Evolutionary conservation across 92 coral and sea anemone species (phyloP), one percentile per base, ranked within the genome.

Genomic region (Paragorgia papillata): DNA sequence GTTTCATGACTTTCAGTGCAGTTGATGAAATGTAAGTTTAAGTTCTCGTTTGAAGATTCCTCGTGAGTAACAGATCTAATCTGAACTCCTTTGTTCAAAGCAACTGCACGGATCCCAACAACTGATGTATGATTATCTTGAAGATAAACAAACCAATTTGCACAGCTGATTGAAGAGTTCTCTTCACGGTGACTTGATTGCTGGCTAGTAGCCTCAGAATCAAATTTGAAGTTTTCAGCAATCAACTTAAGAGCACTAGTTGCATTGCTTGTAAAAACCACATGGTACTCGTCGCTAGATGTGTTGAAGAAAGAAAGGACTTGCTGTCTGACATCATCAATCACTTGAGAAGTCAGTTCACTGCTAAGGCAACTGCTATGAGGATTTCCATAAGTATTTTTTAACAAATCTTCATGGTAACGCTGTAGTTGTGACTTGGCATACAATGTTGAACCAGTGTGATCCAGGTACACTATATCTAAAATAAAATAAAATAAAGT

Each of bases 71-170:
- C 79, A 84, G 90, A 84, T 35, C 83, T 28, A 58, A 87, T 60
- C 27, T 74, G 66, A 43, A 88, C 90, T 56, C 95, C 97, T 80
- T 44, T 66, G 1, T 65, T 67, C 21, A 64, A 66, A 44, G 96
- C 99, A 71, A 74, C 83, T 55, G 90, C 97, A 56, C 99, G 84
- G 30, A 95, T 89, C 53, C 99, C 99, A 48, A 91, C 90, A 50
- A 95, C 97, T 59, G 99, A 95, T 9, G 99, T 95, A 64, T 95
- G 99, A 67, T 86, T 88, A 28, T 83, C 87, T 39, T 91, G 90
- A 54, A 95, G 85, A 60, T 86, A 89, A 64, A 88, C 90, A 66
- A 95, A 89, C 62, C 88, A 69, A 50, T 85, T 83, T 74, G 13
- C 31, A 22, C 28, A 3, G 2, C 29, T 14, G 28, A 18, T 12